A percentile compares a stretch with the other conserved stretches of the same genome.
phyloP scores from a whole-genome alignment of 2,888 invertebrate species.

The Orthonychiurus folsomi region DNA sequence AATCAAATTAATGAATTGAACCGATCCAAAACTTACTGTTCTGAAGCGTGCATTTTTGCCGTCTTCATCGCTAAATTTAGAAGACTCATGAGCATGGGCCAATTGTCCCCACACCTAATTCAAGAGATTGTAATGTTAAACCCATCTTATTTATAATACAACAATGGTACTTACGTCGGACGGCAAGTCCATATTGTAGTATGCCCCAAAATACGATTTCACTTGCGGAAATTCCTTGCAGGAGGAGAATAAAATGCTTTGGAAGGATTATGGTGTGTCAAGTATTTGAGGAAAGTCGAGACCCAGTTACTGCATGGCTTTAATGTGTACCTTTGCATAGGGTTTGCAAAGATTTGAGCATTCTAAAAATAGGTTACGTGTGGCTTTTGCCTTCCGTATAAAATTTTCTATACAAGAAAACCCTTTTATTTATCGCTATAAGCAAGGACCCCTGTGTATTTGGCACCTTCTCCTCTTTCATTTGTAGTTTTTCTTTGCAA shows the following conservation, averaged over 20 bases:
- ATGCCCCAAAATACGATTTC: too few relatives aligned
- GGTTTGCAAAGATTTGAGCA: slow-evolving; percentile 24
- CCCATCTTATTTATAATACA: not conserved
- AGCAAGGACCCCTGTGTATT: too few relatives aligned
- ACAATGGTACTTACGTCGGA: slow-evolving; percentile 40
- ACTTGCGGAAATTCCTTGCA: too few relatives aligned
- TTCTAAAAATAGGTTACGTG: slow-evolving; percentile 37
- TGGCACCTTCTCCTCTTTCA: too few relatives aligned
- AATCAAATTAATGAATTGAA: slow-evolving; percentile 2
- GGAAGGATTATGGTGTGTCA: too few relatives aligned
- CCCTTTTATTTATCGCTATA: too few relatives aligned
- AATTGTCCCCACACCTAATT: slow-evolving; percentile 82
- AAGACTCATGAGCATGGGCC: slow-evolving; percentile 63
- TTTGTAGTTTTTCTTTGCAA: too few relatives aligned
- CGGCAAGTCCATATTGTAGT: slow-evolving; percentile 41
- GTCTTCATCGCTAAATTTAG: slow-evolving; percentile 48
- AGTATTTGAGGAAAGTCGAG: too few relatives aligned
- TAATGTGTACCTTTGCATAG: not conserved
- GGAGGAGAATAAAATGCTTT: too few relatives aligned
- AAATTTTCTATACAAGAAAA: too few relatives aligned
- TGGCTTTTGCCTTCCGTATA: not conserved
- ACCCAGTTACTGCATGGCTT: too few relatives aligned
- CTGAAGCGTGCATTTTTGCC: slow-evolving; percentile 35
- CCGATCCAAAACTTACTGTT: too few relatives aligned
- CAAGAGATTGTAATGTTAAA: slow-evolving; percentile 41